Conservation (phyloP, 2,888 invertebrate genomes). For the Drosophila parthenogenetica region DNA sequence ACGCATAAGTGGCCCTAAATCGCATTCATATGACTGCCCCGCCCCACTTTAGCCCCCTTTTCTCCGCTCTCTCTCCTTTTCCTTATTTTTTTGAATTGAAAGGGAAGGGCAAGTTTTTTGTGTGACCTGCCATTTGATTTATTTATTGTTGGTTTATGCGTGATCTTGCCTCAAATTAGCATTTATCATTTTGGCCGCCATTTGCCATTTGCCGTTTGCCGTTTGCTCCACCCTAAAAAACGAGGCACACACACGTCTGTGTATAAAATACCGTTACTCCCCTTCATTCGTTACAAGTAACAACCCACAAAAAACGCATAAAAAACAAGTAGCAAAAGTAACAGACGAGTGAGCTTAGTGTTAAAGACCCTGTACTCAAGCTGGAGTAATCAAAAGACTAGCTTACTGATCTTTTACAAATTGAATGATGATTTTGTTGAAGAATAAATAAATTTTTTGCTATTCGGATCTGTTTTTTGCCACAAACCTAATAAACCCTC, state of each 20-base stretch:
- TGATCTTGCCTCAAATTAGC: constrained; percentile 82
- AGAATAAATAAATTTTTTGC: too few relatives aligned
- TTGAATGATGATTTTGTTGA: too few relatives aligned
- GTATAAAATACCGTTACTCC: constrained; percentile 17
- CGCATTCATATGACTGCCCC: constrained; percentile 77
- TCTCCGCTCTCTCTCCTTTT: background rate
- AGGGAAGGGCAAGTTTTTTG: constrained; percentile 62
- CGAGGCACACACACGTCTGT: background rate
- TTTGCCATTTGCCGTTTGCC: background rate
- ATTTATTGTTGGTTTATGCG: constrained; percentile 82
- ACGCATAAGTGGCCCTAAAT: constrained; percentile 83
- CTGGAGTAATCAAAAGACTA: too few relatives aligned
- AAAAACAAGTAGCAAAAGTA: constrained; percentile 12
- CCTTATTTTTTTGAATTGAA: constrained; percentile 22
- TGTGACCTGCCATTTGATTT: constrained; percentile 81
- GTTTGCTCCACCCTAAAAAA: constrained; percentile 14
- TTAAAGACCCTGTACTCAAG: too few relatives aligned
- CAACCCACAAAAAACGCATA: constrained; percentile 31
- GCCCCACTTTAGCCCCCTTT: too few relatives aligned
- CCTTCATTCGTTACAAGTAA: constrained; percentile 43
- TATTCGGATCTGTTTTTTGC: too few relatives aligned
- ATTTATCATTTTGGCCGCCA: constrained; percentile 73
- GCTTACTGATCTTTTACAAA: too few relatives aligned
- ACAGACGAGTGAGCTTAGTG: too few relatives aligned
- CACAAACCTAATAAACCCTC: too few relatives aligned